Conservation (phyloP, 2,113 vertebrate species). For the Onychostoma macrolepis region DNA sequence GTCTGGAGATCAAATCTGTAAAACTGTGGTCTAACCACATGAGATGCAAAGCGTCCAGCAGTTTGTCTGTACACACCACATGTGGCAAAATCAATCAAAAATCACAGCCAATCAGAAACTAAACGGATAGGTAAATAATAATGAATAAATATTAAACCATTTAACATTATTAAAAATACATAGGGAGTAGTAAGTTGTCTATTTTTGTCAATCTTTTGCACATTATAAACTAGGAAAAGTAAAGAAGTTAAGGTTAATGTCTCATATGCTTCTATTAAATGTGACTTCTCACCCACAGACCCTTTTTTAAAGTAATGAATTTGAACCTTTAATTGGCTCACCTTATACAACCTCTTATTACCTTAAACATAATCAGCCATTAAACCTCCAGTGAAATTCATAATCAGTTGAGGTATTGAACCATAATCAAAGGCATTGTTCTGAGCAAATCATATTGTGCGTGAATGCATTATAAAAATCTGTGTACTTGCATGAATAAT, state of each 20-base stretch:
- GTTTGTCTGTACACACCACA: too few species aligned
- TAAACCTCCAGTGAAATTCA: not conserved
- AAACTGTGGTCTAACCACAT: too few species aligned
- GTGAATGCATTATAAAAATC: constrained; percentile 3
- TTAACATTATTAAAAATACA: too few species aligned
- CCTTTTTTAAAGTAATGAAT: not conserved
- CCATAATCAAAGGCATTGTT: constrained; percentile 28
- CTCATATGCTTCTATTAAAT: not conserved
- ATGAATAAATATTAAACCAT: too few species aligned
- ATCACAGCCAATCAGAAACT: too few species aligned
- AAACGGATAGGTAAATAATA: too few species aligned
- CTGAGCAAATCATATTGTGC: not conserved
- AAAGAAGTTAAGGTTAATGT: not conserved
- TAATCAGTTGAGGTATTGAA: constrained; percentile 14
- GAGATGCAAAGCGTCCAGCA: too few species aligned
- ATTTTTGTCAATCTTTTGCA: too few species aligned
- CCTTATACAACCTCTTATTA: constrained; percentile 26
- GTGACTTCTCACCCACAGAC: not conserved
- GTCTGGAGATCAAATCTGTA: too few species aligned
- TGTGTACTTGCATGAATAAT: not conserved
- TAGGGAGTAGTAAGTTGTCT: too few species aligned
- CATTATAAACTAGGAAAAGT: too few species aligned
- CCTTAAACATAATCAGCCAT: constrained; percentile 19
- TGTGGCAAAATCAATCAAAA: too few species aligned
- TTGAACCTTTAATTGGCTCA: constrained; percentile 2